Conservation (phyloP, 2,113 vertebrate genomes). For the Odocoileus virginianus region DNA sequence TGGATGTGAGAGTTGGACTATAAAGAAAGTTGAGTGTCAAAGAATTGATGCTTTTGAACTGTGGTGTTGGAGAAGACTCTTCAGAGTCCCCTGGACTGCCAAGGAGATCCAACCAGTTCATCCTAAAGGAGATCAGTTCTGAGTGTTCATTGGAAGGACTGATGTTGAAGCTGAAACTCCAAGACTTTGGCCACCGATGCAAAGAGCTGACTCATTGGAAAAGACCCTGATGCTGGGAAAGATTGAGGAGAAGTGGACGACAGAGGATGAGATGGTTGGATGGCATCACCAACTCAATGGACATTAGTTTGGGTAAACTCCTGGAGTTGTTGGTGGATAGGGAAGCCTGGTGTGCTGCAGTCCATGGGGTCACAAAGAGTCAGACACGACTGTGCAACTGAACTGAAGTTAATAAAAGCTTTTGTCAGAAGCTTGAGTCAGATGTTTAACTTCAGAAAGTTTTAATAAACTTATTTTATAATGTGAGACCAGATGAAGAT, state of each 20-base stretch:
- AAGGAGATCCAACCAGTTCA: background rate
- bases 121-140: background rate
- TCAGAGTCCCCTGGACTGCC: background rate
- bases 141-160: background rate
- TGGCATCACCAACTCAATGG: background rate
- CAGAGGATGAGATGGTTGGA: background rate
- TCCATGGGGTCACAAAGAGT: background rate
- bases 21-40: rapidly evolving
- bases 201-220: background rate
- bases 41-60: background rate
- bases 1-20: background rate
- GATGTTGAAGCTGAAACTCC: background rate
- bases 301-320: background rate
- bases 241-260: background rate
- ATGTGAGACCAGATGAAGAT: background rate
- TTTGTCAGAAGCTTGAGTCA: background rate
- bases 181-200: rapidly evolving
- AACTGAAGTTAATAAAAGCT: background rate
- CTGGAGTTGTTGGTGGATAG: background rate
- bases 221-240: background rate
- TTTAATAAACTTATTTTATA: background rate
- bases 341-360: rapidly evolving
- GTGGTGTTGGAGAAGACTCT: background rate
- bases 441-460: background rate
- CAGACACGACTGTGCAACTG: background rate